Evolutionary conservation across 2,888 invertebrate genomes (phyloP).

Genomic region (Drosophila pullipes): DNA sequence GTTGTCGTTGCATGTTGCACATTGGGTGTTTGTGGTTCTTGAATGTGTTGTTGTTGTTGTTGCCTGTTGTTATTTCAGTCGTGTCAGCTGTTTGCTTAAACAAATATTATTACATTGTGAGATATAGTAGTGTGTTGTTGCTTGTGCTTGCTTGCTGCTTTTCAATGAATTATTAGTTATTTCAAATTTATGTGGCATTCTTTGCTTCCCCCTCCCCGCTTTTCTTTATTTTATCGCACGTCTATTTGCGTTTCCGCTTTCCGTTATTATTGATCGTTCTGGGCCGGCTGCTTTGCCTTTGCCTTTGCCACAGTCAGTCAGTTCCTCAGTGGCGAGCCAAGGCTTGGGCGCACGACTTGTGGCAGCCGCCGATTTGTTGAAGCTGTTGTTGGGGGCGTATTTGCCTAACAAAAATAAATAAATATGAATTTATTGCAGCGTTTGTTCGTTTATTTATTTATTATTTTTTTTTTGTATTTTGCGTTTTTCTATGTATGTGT

Average conservation of each 20-base stretch:
- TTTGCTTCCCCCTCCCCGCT: slow-evolving; percentile 18
- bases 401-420: slow-evolving; percentile 77
- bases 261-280: slow-evolving; percentile 57
- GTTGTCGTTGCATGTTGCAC: slow-evolving; percentile 11
- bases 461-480: slow-evolving; percentile 16
- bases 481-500: slow-evolving; percentile 38
- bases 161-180: slow-evolving; percentile 75
- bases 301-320: slow-evolving; percentile 12
- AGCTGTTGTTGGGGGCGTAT: slow-evolving; percentile 72
- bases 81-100: slow-evolving; percentile 74
- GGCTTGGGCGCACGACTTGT: slow-evolving; percentile 41
- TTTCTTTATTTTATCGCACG: slow-evolving; percentile 63
- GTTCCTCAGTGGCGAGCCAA: slow-evolving; percentile 50
- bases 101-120: slow-evolving; percentile 76
- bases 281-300: slow-evolving; percentile 40
- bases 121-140: slow-evolving; percentile 9
- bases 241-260: slow-evolving; percentile 79
- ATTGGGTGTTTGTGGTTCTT: slow-evolving; percentile 17
- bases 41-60: neutral
- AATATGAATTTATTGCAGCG: slow-evolving; percentile 77
- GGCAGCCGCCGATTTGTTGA: slow-evolving; percentile 14
- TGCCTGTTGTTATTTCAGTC: slow-evolving; percentile 39
- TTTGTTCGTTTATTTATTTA: slow-evolving; percentile 59
- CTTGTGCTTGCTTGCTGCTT: slow-evolving; percentile 29
- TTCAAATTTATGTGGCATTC: slow-evolving; percentile 71